These are phyloP conservation scores for Metalampra italica DNA, from an alignment of 2,888 invertebrate genomes.

Conservation along the genomic window DNA sequence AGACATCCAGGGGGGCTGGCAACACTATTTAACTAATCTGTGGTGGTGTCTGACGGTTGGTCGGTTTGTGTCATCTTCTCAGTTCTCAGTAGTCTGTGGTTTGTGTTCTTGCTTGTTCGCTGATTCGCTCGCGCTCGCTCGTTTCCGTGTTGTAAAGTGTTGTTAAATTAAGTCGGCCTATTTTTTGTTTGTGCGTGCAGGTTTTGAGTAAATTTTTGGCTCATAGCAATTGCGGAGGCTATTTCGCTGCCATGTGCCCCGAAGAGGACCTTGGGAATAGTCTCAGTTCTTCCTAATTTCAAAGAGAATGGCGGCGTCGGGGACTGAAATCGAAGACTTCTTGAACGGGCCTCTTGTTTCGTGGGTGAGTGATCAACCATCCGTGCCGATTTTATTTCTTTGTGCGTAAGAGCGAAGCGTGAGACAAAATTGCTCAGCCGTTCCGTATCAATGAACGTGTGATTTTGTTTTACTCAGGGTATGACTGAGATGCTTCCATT, in stretches of 20 bases:
- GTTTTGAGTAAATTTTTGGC: constrained; percentile 49
- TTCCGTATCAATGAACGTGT: constrained; percentile 47
- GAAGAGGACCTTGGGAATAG: constrained; percentile 45
- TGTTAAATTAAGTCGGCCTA: background rate
- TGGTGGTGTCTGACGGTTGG: too few species aligned
- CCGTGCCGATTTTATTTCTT: constrained; percentile 49
- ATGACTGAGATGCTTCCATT: too few species aligned
- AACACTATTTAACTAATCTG: too few species aligned
- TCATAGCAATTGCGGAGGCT: constrained; percentile 33
- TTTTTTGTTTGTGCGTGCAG: constrained; percentile 38
- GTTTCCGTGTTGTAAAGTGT: background rate
- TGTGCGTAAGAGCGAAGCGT: constrained; percentile 49
- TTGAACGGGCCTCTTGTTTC: constrained; percentile 90
- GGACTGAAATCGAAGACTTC: constrained; percentile 89
- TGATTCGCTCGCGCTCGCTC: too few species aligned
- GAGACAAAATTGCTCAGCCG: constrained; percentile 46
- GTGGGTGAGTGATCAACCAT: constrained; percentile 85
- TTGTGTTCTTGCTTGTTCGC: too few species aligned
- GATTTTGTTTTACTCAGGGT: constrained; percentile 10
- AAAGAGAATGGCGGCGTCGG: constrained; percentile 79
- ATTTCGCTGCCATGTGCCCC: constrained; percentile 57
- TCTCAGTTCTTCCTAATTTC: constrained; percentile 57
- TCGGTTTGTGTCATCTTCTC: too few species aligned
- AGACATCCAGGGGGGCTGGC: too few species aligned
- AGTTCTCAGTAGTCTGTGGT: too few species aligned